Evolutionary conservation across 2,113 vertebrate genomes (phyloP).

Genomic region (Brachyhypopomus occidentalis): DNA sequence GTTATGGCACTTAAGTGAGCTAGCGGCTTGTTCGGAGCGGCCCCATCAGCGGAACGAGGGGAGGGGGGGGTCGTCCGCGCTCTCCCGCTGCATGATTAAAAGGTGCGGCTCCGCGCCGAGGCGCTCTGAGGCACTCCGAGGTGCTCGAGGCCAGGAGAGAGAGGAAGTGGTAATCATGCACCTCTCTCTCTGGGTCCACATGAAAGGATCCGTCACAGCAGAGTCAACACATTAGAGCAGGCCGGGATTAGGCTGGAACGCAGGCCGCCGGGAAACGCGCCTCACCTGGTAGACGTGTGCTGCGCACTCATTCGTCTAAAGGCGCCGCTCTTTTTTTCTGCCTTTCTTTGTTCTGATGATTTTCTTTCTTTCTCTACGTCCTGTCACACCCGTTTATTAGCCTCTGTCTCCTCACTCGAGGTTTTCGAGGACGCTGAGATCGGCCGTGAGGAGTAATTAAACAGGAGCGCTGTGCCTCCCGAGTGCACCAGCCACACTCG

Average conservation of each 20-base stretch:
- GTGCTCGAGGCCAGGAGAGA: slow-evolving; percentile 4
- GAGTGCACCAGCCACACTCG: too few species aligned
- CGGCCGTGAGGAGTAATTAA: too few species aligned
- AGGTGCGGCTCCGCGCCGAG: background rate
- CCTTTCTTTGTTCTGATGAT: background rate
- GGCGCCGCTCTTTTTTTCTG: slow-evolving; percentile 34
- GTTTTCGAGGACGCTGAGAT: slow-evolving; percentile 53
- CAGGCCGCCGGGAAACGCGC: slow-evolving; percentile 11
- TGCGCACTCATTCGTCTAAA: background rate
- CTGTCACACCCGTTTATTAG: background rate
- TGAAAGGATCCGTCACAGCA: slow-evolving; percentile 41
- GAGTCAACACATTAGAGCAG: slow-evolving; percentile 40
- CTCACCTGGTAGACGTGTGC: slow-evolving; percentile 28
- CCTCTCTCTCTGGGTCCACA: background rate
- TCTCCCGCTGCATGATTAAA: slow-evolving; percentile 20
- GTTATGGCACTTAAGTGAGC: slow-evolving; percentile 37
- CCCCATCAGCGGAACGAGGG: background rate
- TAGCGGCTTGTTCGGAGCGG: slow-evolving; percentile 1
- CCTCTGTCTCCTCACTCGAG: background rate
- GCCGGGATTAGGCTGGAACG: slow-evolving; percentile 41
- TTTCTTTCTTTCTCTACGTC: slow-evolving; percentile 11
- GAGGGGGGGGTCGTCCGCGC: background rate
- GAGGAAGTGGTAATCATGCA: slow-evolving; percentile 12
- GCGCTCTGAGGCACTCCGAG: background rate
- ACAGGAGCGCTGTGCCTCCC: too few species aligned